Conservation (phyloP, 2,888 invertebrate genomes). For the Euzophera pinguis region DNA sequence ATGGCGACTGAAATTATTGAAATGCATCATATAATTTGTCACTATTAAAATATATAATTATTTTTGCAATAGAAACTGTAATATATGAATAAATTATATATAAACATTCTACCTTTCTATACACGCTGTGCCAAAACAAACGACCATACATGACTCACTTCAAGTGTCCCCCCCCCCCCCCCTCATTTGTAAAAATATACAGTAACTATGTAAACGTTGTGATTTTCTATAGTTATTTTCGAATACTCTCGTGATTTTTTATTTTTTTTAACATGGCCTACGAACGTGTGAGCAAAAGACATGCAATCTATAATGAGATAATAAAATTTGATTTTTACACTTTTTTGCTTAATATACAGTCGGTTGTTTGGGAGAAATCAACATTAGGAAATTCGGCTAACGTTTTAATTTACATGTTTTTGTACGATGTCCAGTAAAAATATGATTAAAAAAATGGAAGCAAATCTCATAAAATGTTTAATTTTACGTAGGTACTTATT, state of each 20-base stretch:
- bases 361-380: too few species aligned
- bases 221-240: constrained; percentile 8
- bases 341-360: too few species aligned
- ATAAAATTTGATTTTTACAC: not conserved
- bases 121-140: constrained; percentile 61
- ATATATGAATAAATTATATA: constrained; percentile 38
- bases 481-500: too few species aligned
- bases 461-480: too few species aligned
- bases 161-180: not conserved
- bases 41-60: constrained; percentile 26
- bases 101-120: constrained; percentile 50
- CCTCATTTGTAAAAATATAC: constrained; percentile 18
- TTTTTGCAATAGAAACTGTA: constrained; percentile 33
- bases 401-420: too few species aligned
- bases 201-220: constrained; percentile 11
- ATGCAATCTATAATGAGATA: not conserved
- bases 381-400: too few species aligned
- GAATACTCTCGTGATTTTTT: not conserved
- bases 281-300: not conserved
- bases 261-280: not conserved
- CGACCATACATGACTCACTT: constrained; percentile 12
- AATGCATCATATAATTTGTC: not conserved
- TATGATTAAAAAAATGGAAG: too few species aligned
- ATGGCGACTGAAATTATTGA: not conserved
- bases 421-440: too few species aligned